phyloP scores from a whole-genome alignment of 1,140 invertebrate genomes.

The Nasonia longicornis region DNA sequence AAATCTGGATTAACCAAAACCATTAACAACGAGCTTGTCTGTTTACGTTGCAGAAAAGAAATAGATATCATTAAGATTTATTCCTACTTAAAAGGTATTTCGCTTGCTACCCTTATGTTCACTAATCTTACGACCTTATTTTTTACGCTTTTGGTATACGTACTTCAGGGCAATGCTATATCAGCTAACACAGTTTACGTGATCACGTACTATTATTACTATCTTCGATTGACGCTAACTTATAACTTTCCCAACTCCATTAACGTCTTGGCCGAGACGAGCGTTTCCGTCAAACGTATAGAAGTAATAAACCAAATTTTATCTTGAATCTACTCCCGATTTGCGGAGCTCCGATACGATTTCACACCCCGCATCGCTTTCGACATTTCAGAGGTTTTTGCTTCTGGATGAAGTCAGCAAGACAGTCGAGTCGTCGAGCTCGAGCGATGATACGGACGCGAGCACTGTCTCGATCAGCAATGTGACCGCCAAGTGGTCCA shows the following conservation, averaged over 20 bases:
- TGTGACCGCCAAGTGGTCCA: constrained; percentile 72
- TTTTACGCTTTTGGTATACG: constrained; percentile 10
- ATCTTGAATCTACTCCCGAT: too few species aligned
- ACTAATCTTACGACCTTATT: constrained; percentile 8
- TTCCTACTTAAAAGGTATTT: background rate
- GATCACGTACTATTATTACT: background rate
- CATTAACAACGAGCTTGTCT: background rate
- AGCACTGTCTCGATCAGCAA: constrained; percentile 65
- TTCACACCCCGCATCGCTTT: background rate
- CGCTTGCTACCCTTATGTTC: background rate
- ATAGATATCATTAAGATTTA: background rate
- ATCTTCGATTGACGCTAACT: background rate
- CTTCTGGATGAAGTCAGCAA: constrained; percentile 48
- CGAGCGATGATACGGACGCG: constrained; percentile 31
- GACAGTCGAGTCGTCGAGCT: constrained; percentile 30
- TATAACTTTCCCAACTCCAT: constrained; percentile 6
- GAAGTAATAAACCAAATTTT: background rate
- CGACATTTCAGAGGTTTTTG: constrained; percentile 38
- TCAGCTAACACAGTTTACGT: background rate
- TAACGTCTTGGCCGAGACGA: background rate
- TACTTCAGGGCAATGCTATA: constrained; percentile 11
- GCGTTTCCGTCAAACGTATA: background rate
- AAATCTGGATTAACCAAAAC: background rate
- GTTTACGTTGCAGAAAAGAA: background rate
- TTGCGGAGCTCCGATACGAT: background rate